A percentile compares a stretch with the other conserved stretches of the same genome.
Evolutionary conservation across 2,888 invertebrate genomes (phyloP).

Genomic region (Ectemnius continuus): DNA sequence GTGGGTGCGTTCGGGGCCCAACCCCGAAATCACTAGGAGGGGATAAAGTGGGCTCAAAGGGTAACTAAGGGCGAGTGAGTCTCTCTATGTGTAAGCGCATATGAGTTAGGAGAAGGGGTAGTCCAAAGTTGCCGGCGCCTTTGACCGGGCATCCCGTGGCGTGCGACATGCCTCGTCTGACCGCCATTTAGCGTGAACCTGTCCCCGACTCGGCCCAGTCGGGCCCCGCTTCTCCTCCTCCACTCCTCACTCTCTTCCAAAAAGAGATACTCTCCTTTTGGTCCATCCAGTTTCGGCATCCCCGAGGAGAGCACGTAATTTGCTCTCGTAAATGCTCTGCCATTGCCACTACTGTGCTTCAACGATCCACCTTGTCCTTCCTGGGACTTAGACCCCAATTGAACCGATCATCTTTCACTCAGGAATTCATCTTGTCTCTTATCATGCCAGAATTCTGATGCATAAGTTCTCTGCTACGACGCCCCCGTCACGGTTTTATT

Average conservation of each 20-base stretch:
- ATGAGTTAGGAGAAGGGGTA: conserved; percentile 38
- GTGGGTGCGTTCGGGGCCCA: conserved; percentile 49
- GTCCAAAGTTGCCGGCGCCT: conserved; percentile 70
- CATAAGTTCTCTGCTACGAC: too few relatives aligned
- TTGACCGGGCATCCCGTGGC: conserved; percentile 73
- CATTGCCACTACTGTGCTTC: too few relatives aligned
- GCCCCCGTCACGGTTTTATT: background rate
- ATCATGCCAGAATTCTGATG: too few relatives aligned
- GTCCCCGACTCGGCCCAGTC: conserved; percentile 61
- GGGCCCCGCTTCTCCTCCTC: conserved; percentile 46
- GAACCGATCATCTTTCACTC: too few relatives aligned
- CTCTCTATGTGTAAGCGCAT: conserved; percentile 4
- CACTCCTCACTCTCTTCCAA: conserved; percentile 64
- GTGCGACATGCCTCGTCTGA: conserved; percentile 75
- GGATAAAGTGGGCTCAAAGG: conserved; percentile 2
- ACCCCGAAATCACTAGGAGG: conserved; percentile 34
- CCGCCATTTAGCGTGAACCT: conserved; percentile 77
- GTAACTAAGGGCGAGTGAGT: conserved; percentile 40
- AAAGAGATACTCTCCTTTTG: conserved; percentile 54
- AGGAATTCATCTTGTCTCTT: too few relatives aligned
- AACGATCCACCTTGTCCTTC: too few relatives aligned
- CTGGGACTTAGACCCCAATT: too few relatives aligned
- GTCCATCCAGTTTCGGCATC: too few relatives aligned
- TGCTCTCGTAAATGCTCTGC: too few relatives aligned
- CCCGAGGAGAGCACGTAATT: too few relatives aligned